Conservation (phyloP, 2,113 vertebrate genomes). For the Protobothrops flavoviridis region DNA sequence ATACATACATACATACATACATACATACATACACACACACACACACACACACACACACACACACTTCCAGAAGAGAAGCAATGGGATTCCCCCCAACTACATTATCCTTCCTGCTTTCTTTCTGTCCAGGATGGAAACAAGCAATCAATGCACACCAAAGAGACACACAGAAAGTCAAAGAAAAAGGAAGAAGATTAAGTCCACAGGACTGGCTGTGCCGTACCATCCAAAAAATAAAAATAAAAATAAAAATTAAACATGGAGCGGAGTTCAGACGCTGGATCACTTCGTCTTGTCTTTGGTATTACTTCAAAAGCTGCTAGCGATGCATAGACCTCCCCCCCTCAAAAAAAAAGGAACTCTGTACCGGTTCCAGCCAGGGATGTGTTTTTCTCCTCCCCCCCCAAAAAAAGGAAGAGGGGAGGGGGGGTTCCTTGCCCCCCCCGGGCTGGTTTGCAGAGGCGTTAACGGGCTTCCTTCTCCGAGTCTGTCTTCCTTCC, state of each 20-base stretch:
- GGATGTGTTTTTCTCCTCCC: neutral
- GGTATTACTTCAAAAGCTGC: constrained; percentile 81
- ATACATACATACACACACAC: too few relatives aligned
- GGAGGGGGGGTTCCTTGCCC: neutral
- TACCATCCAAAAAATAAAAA: constrained; percentile 35
- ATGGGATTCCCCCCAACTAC: neutral
- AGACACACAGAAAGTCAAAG: neutral
- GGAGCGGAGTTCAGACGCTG: constrained; percentile 47
- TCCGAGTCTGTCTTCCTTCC: constrained; percentile 1
- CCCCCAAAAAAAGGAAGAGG: neutral
- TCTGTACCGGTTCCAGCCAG: constrained; percentile 35
- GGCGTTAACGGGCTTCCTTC: neutral
- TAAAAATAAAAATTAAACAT: constrained; percentile 42
- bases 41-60: fast-evolving
- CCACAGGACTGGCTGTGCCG: neutral
- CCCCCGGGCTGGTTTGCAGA: neutral
- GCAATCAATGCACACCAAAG: neutral
- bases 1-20: too few relatives aligned
- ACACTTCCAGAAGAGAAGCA: neutral
- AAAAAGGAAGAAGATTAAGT: neutral
- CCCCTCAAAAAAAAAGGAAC: constrained; percentile 43
- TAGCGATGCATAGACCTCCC: constrained; percentile 92
- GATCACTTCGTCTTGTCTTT: constrained; percentile 77
- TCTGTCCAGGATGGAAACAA: neutral
- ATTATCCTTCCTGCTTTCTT: neutral